A percentile compares a stretch with the other conserved stretches of the same genome.
phyloP scores from a whole-genome alignment of 2,113 vertebrate genomes.

The Bambusicola thoracicus region DNA sequence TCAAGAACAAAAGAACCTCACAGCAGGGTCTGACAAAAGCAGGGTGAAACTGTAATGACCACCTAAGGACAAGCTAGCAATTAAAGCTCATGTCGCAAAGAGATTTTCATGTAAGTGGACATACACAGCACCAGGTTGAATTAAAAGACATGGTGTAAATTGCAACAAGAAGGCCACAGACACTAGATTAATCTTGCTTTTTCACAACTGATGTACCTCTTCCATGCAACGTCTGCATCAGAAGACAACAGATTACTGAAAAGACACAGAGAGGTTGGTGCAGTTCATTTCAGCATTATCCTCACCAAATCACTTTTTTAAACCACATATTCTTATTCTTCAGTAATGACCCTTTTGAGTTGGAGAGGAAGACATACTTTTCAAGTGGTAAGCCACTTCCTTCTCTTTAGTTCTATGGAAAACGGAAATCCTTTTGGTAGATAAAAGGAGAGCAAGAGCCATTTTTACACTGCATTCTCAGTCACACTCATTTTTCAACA shows the following conservation, averaged over 20 bases:
- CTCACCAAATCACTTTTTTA: background rate
- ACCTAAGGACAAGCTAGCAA: background rate
- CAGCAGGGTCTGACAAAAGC: rapidly evolving
- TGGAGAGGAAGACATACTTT: background rate
- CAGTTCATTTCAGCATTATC: background rate
- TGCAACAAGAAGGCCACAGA: background rate
- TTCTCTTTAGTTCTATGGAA: background rate
- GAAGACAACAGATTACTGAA: background rate
- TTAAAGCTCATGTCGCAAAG: background rate
- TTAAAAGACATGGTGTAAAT: background rate
- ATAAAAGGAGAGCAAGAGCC: background rate
- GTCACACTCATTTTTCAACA: background rate
- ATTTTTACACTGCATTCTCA: background rate
- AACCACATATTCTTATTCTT: background rate
- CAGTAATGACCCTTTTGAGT: background rate
- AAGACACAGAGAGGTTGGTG: background rate
- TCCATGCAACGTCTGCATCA: background rate
- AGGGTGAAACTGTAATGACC: background rate
- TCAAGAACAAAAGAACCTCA: background rate
- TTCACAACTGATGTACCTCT: background rate
- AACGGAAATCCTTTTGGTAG: background rate
- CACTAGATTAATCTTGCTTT: background rate
- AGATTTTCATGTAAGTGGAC: background rate
- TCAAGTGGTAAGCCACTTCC: background rate
- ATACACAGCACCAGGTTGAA: background rate